Percentiles rank a stretch among this genome's conserved stretches.
Evolutionary conservation across 2,113 vertebrate species (phyloP).

Genomic region (Eleginops maclovinus): DNA sequence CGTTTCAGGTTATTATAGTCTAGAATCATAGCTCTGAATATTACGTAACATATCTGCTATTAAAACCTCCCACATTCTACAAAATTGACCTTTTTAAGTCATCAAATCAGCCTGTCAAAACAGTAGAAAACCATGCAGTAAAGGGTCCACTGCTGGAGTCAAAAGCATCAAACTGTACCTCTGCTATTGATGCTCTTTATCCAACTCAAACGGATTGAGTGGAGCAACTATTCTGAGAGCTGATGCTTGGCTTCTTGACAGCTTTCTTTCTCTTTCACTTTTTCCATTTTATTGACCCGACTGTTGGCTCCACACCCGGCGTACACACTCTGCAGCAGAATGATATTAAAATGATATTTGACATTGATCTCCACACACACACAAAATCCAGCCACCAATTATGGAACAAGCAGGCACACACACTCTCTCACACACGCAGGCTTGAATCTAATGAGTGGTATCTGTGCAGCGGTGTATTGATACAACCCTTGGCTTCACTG

Average conservation of each 20-base stretch:
- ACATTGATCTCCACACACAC: conserved; percentile 17
- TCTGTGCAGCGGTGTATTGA: conserved; percentile 53
- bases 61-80: no score
- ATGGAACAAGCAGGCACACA: not conserved
- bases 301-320: not conserved
- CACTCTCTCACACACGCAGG: not conserved
- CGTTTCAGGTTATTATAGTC: no score
- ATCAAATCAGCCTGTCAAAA: no score
- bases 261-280: not conserved
- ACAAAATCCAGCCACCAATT: conserved; percentile 4
- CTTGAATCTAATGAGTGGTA: conserved; percentile 28
- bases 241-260: conserved; percentile 17
- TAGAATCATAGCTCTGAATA: no score
- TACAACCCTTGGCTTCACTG: conserved; percentile 47
- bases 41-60: no score
- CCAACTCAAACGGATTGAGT: not conserved
- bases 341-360: conserved; percentile 36
- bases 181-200: no score
- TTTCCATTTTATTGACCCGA: not conserved
- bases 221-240: not conserved
- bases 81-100: no score
- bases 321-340: not conserved
- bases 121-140: no score
- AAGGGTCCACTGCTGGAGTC: no score
- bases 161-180: no score